Percentiles rank a stretch among this genome's conserved stretches.
Conservation (phyloP, 92 coral and sea anemone genomes). For the Plumapathes pennacea region DNA sequence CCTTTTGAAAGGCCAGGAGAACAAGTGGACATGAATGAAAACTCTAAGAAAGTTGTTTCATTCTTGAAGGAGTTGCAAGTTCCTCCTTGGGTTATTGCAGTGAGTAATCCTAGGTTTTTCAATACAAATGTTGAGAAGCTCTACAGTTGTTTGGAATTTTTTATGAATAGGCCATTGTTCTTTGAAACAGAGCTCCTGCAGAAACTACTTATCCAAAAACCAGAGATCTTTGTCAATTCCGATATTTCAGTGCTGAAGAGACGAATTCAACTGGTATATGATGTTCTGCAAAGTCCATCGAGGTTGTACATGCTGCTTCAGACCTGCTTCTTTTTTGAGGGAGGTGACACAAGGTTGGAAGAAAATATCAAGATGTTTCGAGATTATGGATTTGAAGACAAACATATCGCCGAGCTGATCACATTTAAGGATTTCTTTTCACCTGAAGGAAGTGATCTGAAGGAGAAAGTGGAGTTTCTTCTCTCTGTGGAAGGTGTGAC, state of each 20-base stretch:
- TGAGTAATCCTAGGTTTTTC: constrained; percentile 77
- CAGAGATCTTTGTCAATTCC: constrained; percentile 84
- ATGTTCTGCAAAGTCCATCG: constrained; percentile 75
- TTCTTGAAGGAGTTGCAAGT: constrained; percentile 83
- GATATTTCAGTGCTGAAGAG: constrained; percentile 48
- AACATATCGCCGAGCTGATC: constrained; percentile 71
- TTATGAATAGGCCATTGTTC: constrained; percentile 75
- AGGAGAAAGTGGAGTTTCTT: constrained; percentile 61
- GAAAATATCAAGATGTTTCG: constrained; percentile 62
- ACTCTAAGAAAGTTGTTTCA: constrained; percentile 57
- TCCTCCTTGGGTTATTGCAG: constrained; percentile 71
- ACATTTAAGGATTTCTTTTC: constrained; percentile 76
- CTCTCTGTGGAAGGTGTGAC: constrained; percentile 66
- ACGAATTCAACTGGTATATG: constrained; percentile 64
- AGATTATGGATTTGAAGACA: constrained; percentile 61
- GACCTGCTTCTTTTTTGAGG: constrained; percentile 80
- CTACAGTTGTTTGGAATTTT: constrained; percentile 64
- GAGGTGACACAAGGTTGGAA: constrained; percentile 55
- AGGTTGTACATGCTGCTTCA: constrained; percentile 79
- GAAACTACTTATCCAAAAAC: constrained; percentile 64
- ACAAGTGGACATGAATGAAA: constrained; percentile 64
- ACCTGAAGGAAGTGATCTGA: constrained; percentile 61
- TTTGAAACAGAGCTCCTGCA: constrained; percentile 85
- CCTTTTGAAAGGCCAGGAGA: constrained; percentile 73
- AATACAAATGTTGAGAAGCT: constrained; percentile 49